Base-by-base conservation (phyloP, 30 jellyfish, hydroid and myxozoan species). In the Cassiopea andromeda region DNA sequence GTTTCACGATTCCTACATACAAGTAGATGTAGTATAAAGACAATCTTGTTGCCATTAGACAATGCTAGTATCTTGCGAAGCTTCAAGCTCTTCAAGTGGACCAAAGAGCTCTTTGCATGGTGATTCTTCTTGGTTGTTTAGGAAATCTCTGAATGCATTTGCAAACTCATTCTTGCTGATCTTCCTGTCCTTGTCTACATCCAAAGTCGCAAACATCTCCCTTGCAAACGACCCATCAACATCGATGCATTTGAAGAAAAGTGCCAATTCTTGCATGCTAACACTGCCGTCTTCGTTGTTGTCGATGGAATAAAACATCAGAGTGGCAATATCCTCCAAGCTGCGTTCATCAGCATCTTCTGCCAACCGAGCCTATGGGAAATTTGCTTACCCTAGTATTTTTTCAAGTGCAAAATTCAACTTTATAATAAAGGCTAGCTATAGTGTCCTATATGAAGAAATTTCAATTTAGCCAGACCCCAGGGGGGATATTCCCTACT, bases 61-160 rank as follows among this genome's bases (percentile, higher is more conserved):
- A 54, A 10, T 3, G 12, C 64, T 3, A 6, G 10, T 3, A 3
- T 54, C 10, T 54, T 54, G 12, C 10, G 73, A 7, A 7, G 54
- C 49, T 17, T 86, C 81, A 49, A 75, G 16, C 84, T 59, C 76
- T 27, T 66, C 70, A 10, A 87, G 78, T 2, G 94, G 94, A 17
- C 94, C 94, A 58, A 87, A 87, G 66, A 87, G 94, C 58, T 87
- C 94, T 46, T 87, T 87, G 85, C 90, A 77, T 9, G 94, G 86
- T 1, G 94, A 87, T 1, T 87, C 94, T 1, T 87, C 90, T 54
- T 87, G 80, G 71, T 81, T 87, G 90, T 46, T 59, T 27, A 87
- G 60, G 73, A 77, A 87, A 43, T 81, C 94, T 12, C 82, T 60
- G 81, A 87, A 87, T 1, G 94, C 94, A 13, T 46, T 72, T 1